Percentiles rank a stretch among this genome's conserved stretches.
phyloP scores from a whole-genome alignment of 2,888 invertebrate genomes.

The Achlya flavicornis region DNA sequence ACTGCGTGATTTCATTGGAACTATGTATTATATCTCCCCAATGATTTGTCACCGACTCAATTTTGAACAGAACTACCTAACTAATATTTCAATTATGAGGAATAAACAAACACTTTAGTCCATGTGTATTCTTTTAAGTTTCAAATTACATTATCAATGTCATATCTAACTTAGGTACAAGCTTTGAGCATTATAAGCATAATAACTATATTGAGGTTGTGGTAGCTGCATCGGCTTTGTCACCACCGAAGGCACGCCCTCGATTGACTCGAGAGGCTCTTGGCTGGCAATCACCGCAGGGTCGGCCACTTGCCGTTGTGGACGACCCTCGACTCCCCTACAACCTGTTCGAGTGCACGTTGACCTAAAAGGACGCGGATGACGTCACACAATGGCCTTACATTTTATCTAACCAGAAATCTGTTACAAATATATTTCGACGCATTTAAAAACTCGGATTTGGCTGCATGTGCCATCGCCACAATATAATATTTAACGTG shows the following conservation, averaged over 20 bases:
- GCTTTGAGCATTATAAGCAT: conserved; percentile 18
- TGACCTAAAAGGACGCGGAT: conserved; percentile 54
- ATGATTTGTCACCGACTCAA: too few relatives aligned
- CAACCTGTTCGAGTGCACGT: conserved; percentile 51
- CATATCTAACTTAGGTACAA: neutral
- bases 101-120: too few relatives aligned
- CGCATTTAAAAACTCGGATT: too few relatives aligned
- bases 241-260: conserved; percentile 28
- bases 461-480: too few relatives aligned
- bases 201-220: conserved; percentile 31
- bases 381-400: conserved; percentile 47
- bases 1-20: too few relatives aligned
- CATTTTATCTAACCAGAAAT: too few relatives aligned
- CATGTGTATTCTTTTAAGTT: too few relatives aligned
- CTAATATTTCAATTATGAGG: too few relatives aligned
- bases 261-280: conserved; percentile 42
- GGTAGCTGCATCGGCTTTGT: conserved; percentile 50
- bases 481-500: too few relatives aligned
- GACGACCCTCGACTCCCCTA: conserved; percentile 42
- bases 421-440: too few relatives aligned
- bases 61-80: too few relatives aligned
- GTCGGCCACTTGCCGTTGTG: conserved; percentile 41
- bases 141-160: conserved; percentile 1
- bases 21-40: too few relatives aligned
- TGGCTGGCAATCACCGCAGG: conserved; percentile 36